Percentiles rank a stretch among this genome's conserved stretches.
Conservation (phyloP, 2,113 vertebrate species). For the Heterocephalus glaber region DNA sequence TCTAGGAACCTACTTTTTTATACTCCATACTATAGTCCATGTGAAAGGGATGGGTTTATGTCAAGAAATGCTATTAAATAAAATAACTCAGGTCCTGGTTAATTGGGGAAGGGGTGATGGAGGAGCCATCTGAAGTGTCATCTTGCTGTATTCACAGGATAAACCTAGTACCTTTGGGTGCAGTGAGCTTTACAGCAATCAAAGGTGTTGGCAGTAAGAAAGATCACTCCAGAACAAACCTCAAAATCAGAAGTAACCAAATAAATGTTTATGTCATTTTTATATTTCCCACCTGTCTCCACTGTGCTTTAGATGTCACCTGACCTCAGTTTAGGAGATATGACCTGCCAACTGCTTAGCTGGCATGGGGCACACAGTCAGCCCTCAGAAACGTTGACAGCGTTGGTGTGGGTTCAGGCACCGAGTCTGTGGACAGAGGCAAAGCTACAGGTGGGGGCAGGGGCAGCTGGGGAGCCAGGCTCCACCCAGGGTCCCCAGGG, state of each 20-base stretch:
- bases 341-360: not conserved
- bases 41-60: not conserved
- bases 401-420: accelerated
- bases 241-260: not conserved
- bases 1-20: not conserved
- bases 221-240: not conserved
- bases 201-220: not conserved
- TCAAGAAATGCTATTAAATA: not conserved
- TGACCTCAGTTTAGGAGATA: not conserved
- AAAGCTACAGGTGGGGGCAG: accelerated
- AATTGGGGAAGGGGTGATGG: not conserved
- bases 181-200: not conserved
- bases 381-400: not conserved
- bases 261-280: not conserved
- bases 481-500: accelerated
- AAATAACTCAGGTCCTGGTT: not conserved
- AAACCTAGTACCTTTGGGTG: not conserved
- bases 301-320: not conserved
- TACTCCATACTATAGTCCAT: not conserved
- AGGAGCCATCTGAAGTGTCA: not conserved
- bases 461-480: not conserved
- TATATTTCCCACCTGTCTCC: not conserved
- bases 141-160: not conserved
- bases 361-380: not conserved
- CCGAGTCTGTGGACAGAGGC: not conserved